Evolutionary conservation across 1,140 invertebrate species (phyloP), one percentile per base, ranked within the genome.

Genomic region (Drosophila burlai): DNA sequence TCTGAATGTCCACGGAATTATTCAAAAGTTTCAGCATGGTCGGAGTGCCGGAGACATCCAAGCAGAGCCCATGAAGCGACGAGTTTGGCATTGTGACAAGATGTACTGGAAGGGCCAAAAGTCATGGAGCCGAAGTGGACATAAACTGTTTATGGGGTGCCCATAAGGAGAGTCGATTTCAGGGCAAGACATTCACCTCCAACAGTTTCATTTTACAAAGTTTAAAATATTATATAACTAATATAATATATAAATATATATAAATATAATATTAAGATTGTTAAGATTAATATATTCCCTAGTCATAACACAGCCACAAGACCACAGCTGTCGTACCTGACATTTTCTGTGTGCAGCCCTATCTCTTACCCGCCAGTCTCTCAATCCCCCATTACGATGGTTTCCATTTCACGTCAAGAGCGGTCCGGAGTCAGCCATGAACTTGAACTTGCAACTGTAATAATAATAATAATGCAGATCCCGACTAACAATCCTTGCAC

Each of bases 381-480:
- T 63, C 42, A 54, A 62, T 74, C 36, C 40, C 18, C 36, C 68
- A 54, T 55, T 63, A 52, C 18, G 29, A 42, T 15, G 73, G 79
- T 80, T 68, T 80, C 80, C 83, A 87, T 87, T 87, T 80, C 77
- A 59, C 40, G 65, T 68, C 69, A 38, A 50, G 67, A 29, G 45
- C 52, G 34, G 38, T 6, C 60, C 61, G 36, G 59, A 64, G 60
- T 76, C 71, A 76, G 69, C 62, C 65, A 71, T 87, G 84, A 87
- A 87, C 84, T 87, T 87, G 84, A 87, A 87, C 84, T 87, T 87
- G 84, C 83, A 65, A 86, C 81, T 75, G 68, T 89, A 68, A 83
- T 80, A 76, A 69, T 77, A 74, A 77, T 75, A 81, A 74, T 61
- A 61, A 62, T 64, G 68, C 58, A 61, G 47, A 66, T 49, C 62